Percentiles rank a stretch among this genome's conserved stretches.
Evolutionary conservation across 2,113 vertebrate genomes (phyloP).

Genomic region (Talpa occidentalis): DNA sequence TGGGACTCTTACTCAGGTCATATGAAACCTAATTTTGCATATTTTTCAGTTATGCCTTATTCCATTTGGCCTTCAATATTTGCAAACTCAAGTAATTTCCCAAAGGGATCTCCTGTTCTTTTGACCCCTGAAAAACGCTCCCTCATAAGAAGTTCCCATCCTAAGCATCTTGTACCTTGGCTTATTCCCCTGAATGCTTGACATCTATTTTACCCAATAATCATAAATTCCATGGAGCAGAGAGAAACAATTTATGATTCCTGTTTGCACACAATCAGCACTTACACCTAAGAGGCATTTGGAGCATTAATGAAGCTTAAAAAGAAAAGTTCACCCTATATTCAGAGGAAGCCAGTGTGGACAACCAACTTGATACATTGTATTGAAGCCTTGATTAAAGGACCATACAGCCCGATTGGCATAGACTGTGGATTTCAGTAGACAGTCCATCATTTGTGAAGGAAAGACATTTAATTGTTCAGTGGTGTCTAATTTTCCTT

Average conservation of each 20-base stretch:
- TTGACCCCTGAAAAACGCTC: neutral
- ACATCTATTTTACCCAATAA: neutral
- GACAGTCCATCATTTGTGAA: neutral
- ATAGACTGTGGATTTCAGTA: neutral
- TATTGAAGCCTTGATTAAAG: neutral
- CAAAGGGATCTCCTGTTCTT: neutral
- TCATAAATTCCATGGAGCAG: neutral
- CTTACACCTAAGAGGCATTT: neutral
- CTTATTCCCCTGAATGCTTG: neutral
- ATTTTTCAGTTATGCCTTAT: neutral
- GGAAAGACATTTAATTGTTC: conserved; percentile 14
- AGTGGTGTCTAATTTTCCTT: neutral
- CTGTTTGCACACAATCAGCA: neutral
- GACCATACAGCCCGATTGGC: neutral
- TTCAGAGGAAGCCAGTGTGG: neutral
- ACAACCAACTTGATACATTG: neutral
- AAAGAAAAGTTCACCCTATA: neutral
- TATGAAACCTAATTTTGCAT: neutral
- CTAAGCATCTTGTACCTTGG: neutral
- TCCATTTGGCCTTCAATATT: neutral
- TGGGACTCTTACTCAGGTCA: neutral
- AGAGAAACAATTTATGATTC: neutral
- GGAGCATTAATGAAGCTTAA: neutral
- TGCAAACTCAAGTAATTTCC: neutral
- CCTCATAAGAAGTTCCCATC: neutral